A percentile compares a stretch with the other conserved stretches of the same genome.
Conservation (phyloP, 2,797 vertebrate species). For the Trematomus bernacchii region DNA sequence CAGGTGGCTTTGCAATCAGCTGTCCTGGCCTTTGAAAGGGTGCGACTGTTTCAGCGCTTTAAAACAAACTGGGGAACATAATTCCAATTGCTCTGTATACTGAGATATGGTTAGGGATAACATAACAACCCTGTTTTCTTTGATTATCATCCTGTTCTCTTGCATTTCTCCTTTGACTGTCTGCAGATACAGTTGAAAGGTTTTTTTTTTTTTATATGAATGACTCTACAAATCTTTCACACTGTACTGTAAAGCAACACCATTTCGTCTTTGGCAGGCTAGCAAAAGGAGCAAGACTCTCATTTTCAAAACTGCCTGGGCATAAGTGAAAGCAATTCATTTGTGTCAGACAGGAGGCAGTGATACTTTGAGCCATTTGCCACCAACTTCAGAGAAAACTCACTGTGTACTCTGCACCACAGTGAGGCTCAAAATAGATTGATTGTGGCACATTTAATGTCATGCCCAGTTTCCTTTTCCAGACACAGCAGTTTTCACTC, state of each 20-base stretch:
- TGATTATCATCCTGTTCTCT: conserved; percentile 20
- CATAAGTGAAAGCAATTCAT: conserved; percentile 57
- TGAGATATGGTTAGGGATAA: conserved; percentile 17
- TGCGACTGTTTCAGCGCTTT: conserved; percentile 50
- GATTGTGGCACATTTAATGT: conserved; percentile 55
- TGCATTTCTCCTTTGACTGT: conserved; percentile 14
- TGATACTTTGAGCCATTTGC: conserved; percentile 38
- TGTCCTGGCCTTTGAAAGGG: conserved; percentile 62
- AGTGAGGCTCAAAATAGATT: conserved; percentile 41
- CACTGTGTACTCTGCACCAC: conserved; percentile 31
- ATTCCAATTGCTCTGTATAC: conserved; percentile 56
- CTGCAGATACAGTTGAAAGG: conserved; percentile 6
- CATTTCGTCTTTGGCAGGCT: conserved; percentile 17
- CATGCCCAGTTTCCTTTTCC: conserved; percentile 47
- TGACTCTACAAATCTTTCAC: conserved; percentile 10
- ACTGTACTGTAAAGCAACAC: conserved; percentile 12
- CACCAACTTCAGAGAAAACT: conserved; percentile 29
- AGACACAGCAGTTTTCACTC: conserved; percentile 40
- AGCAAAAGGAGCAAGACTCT: conserved; percentile 18
- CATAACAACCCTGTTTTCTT: conserved; percentile 40
- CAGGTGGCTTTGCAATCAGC: conserved; percentile 67
- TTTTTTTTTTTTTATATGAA: conserved; percentile 43
- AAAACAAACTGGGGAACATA: conserved; percentile 57
- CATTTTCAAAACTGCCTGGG: conserved; percentile 37
- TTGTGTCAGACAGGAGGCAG: conserved; percentile 43